Conservation (phyloP, 2,888 invertebrate genomes). For the Dolichomitus sp. region DNA sequence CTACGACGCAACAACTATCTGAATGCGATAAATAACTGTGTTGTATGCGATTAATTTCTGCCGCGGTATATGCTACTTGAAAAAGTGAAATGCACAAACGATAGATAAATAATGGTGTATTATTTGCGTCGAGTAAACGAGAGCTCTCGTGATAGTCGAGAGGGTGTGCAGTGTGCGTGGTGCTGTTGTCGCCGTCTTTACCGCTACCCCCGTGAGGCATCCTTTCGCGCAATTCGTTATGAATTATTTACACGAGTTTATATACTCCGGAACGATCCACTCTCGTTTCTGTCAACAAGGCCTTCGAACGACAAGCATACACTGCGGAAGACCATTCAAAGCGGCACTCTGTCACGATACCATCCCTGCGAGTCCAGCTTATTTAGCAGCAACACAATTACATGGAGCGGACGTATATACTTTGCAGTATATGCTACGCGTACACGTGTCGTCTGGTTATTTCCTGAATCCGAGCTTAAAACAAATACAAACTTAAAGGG, state of each 20-base stretch:
- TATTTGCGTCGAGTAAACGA: conserved; percentile 23
- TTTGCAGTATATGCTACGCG: conserved; percentile 7
- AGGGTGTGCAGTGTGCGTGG: neutral
- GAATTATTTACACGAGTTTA: conserved; percentile 53
- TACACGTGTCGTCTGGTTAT: conserved; percentile 15
- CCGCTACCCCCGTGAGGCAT: conserved; percentile 8
- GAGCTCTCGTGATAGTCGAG: conserved; percentile 19
- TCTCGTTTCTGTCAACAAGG: conserved; percentile 48
- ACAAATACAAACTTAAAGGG: neutral
- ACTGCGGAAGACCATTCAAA: conserved; percentile 50
- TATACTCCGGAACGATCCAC: conserved; percentile 28
- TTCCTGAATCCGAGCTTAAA: conserved; percentile 42
- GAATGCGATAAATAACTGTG: neutral
- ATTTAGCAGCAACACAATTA: conserved; percentile 50
- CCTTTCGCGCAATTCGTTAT: conserved; percentile 35
- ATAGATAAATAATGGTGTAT: conserved; percentile 12
- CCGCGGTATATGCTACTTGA: neutral
- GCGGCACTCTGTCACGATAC: conserved; percentile 28
- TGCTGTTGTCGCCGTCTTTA: neutral
- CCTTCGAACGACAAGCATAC: conserved; percentile 41
- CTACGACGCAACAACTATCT: too few relatives aligned
- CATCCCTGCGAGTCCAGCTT: conserved; percentile 25
- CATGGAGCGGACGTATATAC: neutral
- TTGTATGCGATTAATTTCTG: neutral
- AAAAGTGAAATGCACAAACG: conserved; percentile 10